A percentile compares a stretch with the other conserved stretches of the same genome.
phyloP scores from a whole-genome alignment of 1,140 invertebrate genomes.

The Panagrolaimus sp. region DNA sequence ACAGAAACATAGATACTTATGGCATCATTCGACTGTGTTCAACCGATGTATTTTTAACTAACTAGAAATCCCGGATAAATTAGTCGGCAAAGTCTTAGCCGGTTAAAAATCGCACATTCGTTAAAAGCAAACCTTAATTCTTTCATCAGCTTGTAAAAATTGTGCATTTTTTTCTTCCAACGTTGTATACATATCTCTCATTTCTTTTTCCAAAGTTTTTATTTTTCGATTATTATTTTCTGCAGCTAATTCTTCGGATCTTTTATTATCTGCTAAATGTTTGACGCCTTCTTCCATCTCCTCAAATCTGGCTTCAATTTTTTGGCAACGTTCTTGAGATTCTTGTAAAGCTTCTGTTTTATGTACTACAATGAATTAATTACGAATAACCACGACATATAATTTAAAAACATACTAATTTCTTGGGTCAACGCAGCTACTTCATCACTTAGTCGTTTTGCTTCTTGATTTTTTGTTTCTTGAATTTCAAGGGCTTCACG shows the following conservation, averaged over 20 bases:
- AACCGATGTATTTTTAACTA: too few species aligned
- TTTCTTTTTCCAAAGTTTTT: background rate
- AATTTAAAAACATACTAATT: background rate
- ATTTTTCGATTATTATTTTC: constrained; percentile 10
- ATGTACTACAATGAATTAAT: too few species aligned
- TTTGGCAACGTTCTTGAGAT: background rate
- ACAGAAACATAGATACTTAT: too few species aligned
- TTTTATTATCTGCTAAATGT: background rate
- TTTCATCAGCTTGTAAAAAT: background rate
- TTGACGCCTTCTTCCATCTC: background rate
- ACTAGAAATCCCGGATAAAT: too few species aligned
- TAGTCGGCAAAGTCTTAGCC: too few species aligned
- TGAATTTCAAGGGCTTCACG: background rate
- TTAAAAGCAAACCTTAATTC: background rate
- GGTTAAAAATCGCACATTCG: too few species aligned
- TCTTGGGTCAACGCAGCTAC: background rate
- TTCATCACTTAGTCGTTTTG: background rate
- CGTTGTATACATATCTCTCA: background rate
- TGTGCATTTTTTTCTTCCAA: background rate
- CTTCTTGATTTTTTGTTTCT: background rate
- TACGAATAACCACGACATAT: background rate
- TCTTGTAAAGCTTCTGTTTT: too few species aligned
- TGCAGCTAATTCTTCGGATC: background rate
- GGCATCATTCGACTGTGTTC: too few species aligned
- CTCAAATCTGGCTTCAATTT: background rate